These are phyloP conservation scores for Martes martes DNA, from an alignment of 2,113 vertebrate species.

Conservation along the genomic window DNA sequence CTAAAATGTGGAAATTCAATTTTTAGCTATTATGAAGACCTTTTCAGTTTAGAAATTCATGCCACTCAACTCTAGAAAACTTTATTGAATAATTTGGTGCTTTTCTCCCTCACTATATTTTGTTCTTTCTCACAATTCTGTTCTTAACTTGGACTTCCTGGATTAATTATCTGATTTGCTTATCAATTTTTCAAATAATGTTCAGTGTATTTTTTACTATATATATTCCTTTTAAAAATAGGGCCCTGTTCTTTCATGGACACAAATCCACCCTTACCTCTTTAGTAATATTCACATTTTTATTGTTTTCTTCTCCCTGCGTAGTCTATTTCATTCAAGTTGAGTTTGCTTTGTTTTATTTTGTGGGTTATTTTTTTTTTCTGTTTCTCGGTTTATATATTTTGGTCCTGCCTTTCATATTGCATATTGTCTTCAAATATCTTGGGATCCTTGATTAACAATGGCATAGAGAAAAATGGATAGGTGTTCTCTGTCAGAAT, in stretches of 20 bases:
- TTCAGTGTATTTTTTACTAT: not conserved
- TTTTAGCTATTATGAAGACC: not conserved
- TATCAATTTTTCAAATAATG: not conserved
- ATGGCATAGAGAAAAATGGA: not conserved
- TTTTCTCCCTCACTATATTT: not conserved
- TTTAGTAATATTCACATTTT: not conserved
- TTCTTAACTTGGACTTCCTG: not conserved
- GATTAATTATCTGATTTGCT: not conserved
- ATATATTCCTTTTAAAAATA: not conserved
- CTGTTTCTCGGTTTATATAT: not conserved
- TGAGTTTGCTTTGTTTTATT: not conserved
- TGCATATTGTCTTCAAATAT: not conserved
- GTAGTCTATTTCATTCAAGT: not conserved
- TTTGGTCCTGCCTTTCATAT: not conserved
- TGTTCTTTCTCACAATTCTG: not conserved
- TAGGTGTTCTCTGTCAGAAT: not conserved
- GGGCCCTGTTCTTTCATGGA: not conserved
- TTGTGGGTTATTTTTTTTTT: not conserved
- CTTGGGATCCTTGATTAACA: not conserved
- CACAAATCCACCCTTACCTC: not conserved
- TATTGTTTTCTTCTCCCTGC: not conserved
- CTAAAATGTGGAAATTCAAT: not conserved
- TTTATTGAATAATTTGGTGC: not conserved
- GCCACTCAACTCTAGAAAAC: not conserved
- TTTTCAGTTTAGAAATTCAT: not conserved